phyloP scores from a whole-genome alignment of 2,113 vertebrate genomes.

The Psilopogon haemacephalus region DNA sequence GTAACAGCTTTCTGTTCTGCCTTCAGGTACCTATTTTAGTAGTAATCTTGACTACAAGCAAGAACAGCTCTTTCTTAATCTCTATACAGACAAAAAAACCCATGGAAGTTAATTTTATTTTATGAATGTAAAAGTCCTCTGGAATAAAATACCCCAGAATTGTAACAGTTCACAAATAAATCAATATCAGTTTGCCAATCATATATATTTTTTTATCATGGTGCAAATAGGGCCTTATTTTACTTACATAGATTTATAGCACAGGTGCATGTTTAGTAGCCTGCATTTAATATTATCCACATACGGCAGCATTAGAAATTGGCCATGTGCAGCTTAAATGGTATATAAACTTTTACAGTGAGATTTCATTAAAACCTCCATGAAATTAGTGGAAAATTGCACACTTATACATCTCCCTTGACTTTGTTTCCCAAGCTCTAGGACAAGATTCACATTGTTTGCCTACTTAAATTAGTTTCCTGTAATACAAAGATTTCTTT shows the following conservation, averaged over 20 bases:
- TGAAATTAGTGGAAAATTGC: background rate
- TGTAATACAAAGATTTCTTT: background rate
- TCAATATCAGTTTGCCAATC: background rate
- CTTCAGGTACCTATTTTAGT: background rate
- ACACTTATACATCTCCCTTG: background rate
- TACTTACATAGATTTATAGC: background rate
- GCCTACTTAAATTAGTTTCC: background rate
- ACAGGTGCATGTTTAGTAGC: background rate
- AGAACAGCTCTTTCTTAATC: background rate
- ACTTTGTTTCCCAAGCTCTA: background rate
- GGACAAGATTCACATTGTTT: background rate
- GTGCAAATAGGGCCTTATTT: background rate
- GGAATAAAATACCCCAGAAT: background rate
- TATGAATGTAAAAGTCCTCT: background rate
- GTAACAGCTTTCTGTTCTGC: background rate
- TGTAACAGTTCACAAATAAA: background rate
- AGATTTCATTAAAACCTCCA: background rate
- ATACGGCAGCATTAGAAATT: background rate
- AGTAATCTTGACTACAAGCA: background rate
- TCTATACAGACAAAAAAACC: background rate
- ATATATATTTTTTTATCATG: too few species aligned
- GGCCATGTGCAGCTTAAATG: background rate
- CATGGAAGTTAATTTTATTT: background rate
- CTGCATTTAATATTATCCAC: background rate
- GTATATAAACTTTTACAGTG: background rate